Evolutionary conservation across 2,113 vertebrate species (phyloP).

Genomic region (Aix galericulata): DNA sequence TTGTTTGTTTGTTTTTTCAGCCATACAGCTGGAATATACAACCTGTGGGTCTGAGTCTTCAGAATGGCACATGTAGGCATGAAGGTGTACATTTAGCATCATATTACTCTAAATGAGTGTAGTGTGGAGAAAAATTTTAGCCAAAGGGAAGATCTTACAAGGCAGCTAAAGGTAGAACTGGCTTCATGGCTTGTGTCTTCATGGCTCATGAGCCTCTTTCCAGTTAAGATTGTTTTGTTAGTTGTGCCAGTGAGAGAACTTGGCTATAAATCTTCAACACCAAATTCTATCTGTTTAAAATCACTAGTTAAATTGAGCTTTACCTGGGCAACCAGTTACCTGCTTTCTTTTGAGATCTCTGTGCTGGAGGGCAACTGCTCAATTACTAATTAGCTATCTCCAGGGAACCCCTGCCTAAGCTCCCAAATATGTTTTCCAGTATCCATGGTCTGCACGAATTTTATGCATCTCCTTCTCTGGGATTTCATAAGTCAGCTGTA

Average conservation of each 20-base stretch:
- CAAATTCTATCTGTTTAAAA: slow-evolving; percentile 21
- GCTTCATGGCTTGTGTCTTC: neutral
- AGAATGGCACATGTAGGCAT: neutral
- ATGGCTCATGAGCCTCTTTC: neutral
- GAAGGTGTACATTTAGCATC: neutral
- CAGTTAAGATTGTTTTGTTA: neutral
- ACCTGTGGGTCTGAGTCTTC: neutral
- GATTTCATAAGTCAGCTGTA: slow-evolving; percentile 52
- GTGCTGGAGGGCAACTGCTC: neutral
- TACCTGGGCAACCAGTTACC: slow-evolving; percentile 18
- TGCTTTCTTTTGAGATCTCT: neutral
- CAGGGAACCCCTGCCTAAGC: neutral
- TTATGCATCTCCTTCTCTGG: slow-evolving; percentile 46
- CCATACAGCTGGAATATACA: neutral
- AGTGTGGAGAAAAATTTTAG: neutral
- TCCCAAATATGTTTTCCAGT: slow-evolving; percentile 5
- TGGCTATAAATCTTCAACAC: neutral
- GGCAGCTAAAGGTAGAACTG: neutral
- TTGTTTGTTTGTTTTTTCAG: neutral
- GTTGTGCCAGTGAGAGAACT: neutral
- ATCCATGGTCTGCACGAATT: slow-evolving; percentile 33
- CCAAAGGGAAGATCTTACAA: neutral
- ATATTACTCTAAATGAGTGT: fast-evolving
- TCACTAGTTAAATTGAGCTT: neutral
- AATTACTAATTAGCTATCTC: slow-evolving; percentile 11